phyloP scores from a whole-genome alignment of 2,797 vertebrate genomes.

The Erethizon dorsatum region DNA sequence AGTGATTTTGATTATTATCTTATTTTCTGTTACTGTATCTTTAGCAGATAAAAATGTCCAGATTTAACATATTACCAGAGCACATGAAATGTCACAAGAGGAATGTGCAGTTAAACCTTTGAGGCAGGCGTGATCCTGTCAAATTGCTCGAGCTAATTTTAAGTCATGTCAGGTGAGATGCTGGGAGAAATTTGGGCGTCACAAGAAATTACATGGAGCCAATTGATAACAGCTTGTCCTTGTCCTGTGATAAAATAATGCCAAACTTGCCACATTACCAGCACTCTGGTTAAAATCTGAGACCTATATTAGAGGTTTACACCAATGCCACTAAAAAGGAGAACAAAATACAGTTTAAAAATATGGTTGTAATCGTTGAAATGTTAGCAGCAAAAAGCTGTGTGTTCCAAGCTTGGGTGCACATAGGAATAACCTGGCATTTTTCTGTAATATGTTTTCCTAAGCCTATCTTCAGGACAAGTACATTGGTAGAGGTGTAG shows the following conservation, averaged over 20 bases:
- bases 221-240: constrained; percentile 46
- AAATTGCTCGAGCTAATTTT: constrained; percentile 55
- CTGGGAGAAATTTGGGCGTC: constrained; percentile 37
- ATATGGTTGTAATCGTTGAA: constrained; percentile 27
- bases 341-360: constrained; percentile 53
- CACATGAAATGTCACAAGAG: constrained; percentile 37
- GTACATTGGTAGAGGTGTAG: not conserved
- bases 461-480: not conserved
- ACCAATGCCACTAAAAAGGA: not conserved
- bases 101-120: not conserved
- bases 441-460: not conserved
- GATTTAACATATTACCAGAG: not conserved
- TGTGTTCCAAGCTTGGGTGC: not conserved
- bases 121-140: constrained; percentile 52
- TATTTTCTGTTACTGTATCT: constrained; percentile 18
- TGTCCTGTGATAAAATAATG: constrained; percentile 59
- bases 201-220: constrained; percentile 60
- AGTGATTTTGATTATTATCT: constrained; percentile 5
- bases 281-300: not conserved
- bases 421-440: not conserved
- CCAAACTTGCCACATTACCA: not conserved
- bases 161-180: constrained; percentile 49
- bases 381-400: not conserved
- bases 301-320: not conserved
- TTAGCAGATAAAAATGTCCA: constrained; percentile 17